A percentile compares a stretch with the other conserved stretches of the same genome.
Evolutionary conservation across 2,797 vertebrate species (phyloP).

Genomic region (Crax fasciolata): DNA sequence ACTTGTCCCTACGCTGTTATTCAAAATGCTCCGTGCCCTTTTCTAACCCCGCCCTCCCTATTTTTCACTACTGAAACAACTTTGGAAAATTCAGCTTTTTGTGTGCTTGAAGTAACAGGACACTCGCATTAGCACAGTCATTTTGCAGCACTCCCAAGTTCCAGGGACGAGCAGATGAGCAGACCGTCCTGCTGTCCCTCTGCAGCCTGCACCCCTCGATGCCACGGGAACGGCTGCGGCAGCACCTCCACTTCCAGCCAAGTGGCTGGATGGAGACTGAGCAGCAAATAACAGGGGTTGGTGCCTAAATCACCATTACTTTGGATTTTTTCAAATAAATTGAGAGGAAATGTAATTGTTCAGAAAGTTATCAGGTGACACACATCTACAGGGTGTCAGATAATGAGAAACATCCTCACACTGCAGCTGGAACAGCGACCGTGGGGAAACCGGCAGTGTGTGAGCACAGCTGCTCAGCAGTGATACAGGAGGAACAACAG

Average conservation of each 20-base stretch:
- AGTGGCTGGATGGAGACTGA: not conserved
- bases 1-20: not conserved
- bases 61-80: not conserved
- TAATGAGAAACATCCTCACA: not conserved
- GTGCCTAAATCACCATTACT: not conserved
- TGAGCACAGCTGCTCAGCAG: not conserved
- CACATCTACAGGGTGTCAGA: not conserved
- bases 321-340: not conserved
- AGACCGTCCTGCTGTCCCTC: not conserved
- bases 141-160: not conserved
- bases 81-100: not conserved
- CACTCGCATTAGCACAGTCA: not conserved
- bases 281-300: not conserved
- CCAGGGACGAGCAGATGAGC: not conserved
- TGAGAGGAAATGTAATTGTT: not conserved
- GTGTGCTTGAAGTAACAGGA: not conserved
- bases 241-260: not conserved
- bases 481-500: not conserved
- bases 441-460: accelerated
- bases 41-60: not conserved
- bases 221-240: not conserved
- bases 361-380: not conserved
- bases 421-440: not conserved
- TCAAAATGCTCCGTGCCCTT: not conserved
- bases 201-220: not conserved